Evolutionary conservation across 2,888 invertebrate genomes (phyloP).

Genomic region (Drosophila diplacantha): DNA sequence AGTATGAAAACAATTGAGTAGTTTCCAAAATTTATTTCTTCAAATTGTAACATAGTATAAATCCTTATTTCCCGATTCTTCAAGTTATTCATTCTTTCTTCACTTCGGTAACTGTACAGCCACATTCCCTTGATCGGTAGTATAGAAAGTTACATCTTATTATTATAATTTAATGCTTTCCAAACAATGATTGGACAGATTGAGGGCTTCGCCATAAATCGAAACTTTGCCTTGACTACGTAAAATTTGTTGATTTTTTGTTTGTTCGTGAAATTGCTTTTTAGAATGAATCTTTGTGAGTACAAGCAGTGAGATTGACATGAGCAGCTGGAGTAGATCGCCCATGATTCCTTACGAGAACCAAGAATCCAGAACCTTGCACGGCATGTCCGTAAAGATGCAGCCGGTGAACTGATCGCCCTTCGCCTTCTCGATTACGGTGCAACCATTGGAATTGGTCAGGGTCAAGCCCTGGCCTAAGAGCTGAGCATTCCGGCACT

Average conservation of each 20-base stretch:
- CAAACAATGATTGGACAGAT: slow-evolving; percentile 1
- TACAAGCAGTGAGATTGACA: slow-evolving; percentile 5
- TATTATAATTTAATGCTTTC: background rate
- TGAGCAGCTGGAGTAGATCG: background rate
- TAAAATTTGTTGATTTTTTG: slow-evolving; percentile 6
- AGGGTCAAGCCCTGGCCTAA: slow-evolving; percentile 45
- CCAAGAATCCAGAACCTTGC: slow-evolving; percentile 26
- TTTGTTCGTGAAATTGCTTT: background rate
- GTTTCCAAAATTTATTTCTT: slow-evolving; percentile 3
- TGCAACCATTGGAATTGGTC: slow-evolving; percentile 48
- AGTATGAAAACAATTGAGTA: too few relatives aligned
- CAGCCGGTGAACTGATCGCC: slow-evolving; percentile 49
- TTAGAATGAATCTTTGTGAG: background rate
- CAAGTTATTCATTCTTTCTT: background rate
- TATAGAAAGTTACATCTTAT: background rate
- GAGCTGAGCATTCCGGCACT: slow-evolving; percentile 2
- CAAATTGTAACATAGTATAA: slow-evolving; percentile 2
- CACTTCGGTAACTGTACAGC: background rate
- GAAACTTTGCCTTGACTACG: slow-evolving; percentile 3
- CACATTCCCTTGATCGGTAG: background rate
- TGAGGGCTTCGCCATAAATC: background rate
- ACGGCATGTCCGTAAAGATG: slow-evolving; percentile 54
- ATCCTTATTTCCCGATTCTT: background rate
- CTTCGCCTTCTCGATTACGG: slow-evolving; percentile 44
- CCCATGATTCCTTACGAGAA: background rate